Percentiles rank a stretch among this genome's conserved stretches.
Conservation (phyloP, 2,888 invertebrate genomes). For the Rhamphomyia laevipes region DNA sequence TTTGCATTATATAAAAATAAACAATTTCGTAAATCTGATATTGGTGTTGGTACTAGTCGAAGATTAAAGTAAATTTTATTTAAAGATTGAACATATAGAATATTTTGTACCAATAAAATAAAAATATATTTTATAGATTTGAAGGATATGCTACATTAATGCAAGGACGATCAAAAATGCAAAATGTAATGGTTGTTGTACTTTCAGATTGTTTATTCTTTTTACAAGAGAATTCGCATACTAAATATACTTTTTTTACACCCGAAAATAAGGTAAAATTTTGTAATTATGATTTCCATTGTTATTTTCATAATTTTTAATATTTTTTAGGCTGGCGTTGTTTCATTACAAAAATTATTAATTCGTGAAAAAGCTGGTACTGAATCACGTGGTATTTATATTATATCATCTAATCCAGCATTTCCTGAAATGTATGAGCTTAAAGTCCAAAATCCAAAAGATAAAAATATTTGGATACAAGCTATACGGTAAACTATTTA, state of each 20-base stretch:
- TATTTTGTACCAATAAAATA: neutral
- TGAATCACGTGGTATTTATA: constrained; percentile 77
- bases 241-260: constrained; percentile 80
- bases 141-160: constrained; percentile 82
- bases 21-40: constrained; percentile 89
- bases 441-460: constrained; percentile 76
- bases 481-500: constrained; percentile 51
- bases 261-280: constrained; percentile 76
- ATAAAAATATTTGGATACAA: constrained; percentile 82
- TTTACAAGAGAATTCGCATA: constrained; percentile 78
- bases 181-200: constrained; percentile 77
- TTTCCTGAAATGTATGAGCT: constrained; percentile 96
- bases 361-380: constrained; percentile 91
- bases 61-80: constrained; percentile 52
- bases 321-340: constrained; percentile 66
- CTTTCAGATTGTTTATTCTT: constrained; percentile 87
- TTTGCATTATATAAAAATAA: constrained; percentile 70
- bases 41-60: constrained; percentile 69
- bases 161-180: constrained; percentile 85
- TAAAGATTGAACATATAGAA: too few species aligned
- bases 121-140: constrained; percentile 42
- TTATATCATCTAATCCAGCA: constrained; percentile 82
- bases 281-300: constrained; percentile 4
- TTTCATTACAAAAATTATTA: constrained; percentile 80
- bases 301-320: neutral